Base-by-base conservation (phyloP, 1,140 invertebrate species). In the Portunus trituberculatus region DNA sequence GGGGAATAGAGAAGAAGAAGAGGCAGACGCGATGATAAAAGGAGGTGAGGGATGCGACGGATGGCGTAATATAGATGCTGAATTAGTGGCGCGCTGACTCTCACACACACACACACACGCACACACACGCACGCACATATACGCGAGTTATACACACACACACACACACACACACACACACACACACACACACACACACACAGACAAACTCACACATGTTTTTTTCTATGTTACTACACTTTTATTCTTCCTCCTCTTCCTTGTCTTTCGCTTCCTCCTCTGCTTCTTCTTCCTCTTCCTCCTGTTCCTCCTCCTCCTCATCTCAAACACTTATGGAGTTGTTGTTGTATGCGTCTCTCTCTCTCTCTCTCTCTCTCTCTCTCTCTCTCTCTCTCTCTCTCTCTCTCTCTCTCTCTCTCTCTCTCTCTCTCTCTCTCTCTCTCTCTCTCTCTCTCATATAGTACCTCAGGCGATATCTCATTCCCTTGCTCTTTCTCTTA, bases 141-240 rank as follows among this genome's bases (percentile, higher is more conserved):
- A 39, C 39, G 39, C 39, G 6, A 39, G 39, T 31, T 31, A 87
- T 16, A 39, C 14, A 31, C 8, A 29, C 0, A 90, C 31, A 90
- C 31, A 48, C 88, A 90, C 88, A 90, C 88, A 90, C 88, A 90
- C 88, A 46, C 39, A 89, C 32, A 45, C n/a, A 90, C 39, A 90
- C 88, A 45, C 87, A 45, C 39, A 89, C 87, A 39, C 6, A 89
- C 39, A 89, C 7, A 48, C 39, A 89, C 39, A 46, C 48, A 45
- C 87, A n/a, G 25, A 39, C 48, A 45, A 0, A 28, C 20, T 14
- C 14, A 6, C n/a, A n/a, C n/a, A n/a, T 32, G 16, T 45, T 7
- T 31, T 32, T 32, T 20, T 25, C 14, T 16, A 25, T 45, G 12
- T 7, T 20, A 7, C 29, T 4, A 45, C n/a, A 45, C 32, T 16